These are phyloP conservation scores for Ormyrus rosae DNA, from an alignment of 2,888 invertebrate species.

Conservation along the genomic window DNA sequence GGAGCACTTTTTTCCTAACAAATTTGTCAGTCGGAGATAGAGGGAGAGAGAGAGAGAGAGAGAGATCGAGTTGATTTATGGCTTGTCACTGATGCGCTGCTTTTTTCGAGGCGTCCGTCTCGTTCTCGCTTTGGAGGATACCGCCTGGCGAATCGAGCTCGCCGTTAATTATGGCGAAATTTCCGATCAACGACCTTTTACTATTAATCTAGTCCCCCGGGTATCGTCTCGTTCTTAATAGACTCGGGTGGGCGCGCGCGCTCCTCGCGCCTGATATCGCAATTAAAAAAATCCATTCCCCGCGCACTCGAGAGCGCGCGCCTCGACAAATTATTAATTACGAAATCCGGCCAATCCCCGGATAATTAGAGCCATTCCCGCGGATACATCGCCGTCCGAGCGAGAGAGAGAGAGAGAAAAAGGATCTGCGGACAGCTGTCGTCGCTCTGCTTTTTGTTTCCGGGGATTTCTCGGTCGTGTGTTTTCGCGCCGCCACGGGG, in stretches of 20 bases:
- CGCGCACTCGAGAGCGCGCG: too few relatives aligned
- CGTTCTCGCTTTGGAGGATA: too few relatives aligned
- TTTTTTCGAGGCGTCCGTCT: neutral
- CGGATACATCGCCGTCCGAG: neutral
- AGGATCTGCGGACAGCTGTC: slow-evolving; percentile 67
- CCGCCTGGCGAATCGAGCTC: too few relatives aligned
- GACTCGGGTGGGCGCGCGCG: too few relatives aligned
- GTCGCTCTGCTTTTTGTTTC: slow-evolving; percentile 67
- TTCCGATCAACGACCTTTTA: too few relatives aligned
- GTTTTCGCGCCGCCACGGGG: slow-evolving; percentile 11
- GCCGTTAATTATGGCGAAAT: too few relatives aligned
- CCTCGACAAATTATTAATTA: neutral
- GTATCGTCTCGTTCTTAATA: too few relatives aligned
- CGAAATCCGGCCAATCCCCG: slow-evolving; percentile 18
- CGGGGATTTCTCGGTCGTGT: slow-evolving; percentile 66
- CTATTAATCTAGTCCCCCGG: too few relatives aligned
- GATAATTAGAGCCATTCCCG: slow-evolving; percentile 30
- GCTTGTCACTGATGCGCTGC: slow-evolving; percentile 44
- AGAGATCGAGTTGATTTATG: slow-evolving; percentile 63
- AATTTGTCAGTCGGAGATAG: slow-evolving; percentile 61
- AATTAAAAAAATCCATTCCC: too few relatives aligned
- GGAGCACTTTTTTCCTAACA: slow-evolving; percentile 65
- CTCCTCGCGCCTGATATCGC: too few relatives aligned
- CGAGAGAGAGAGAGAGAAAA: neutral
- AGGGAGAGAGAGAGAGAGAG: too few relatives aligned